Percentiles rank a stretch among this genome's conserved stretches.
phyloP scores from a whole-genome alignment of 2,888 invertebrate genomes.

The Oligia latruncula region DNA sequence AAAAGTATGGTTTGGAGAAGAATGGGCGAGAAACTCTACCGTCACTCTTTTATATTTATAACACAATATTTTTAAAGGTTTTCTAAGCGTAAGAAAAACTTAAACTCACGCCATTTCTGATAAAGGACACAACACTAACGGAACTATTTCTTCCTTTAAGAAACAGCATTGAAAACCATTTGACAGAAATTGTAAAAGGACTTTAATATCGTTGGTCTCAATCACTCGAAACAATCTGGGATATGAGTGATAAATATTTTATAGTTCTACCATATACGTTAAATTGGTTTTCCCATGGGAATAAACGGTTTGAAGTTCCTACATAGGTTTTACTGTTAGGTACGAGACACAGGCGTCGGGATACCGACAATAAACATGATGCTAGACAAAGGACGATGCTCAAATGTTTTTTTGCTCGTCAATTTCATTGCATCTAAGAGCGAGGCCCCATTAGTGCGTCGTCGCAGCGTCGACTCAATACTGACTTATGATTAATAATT shows the following conservation, averaged over 20 bases:
- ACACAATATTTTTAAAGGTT: background rate
- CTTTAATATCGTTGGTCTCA: background rate
- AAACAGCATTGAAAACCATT: background rate
- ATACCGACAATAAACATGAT: background rate
- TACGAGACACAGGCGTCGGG: background rate
- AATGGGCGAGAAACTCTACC: too few species aligned
- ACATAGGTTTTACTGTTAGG: background rate
- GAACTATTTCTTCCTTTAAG: background rate
- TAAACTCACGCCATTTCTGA: background rate
- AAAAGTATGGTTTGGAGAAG: too few species aligned
- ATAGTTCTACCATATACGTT: background rate
- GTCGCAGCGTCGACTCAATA: too few species aligned
- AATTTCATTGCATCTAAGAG: slow-evolving; percentile 6
- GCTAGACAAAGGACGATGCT: background rate
- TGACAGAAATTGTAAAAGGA: background rate
- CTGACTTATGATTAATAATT: too few species aligned
- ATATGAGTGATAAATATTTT: slow-evolving; percentile 14
- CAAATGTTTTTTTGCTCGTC: background rate
- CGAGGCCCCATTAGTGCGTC: too few species aligned
- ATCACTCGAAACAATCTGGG: background rate
- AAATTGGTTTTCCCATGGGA: background rate
- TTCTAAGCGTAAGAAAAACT: background rate
- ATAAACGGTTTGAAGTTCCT: background rate
- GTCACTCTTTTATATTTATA: too few species aligned
- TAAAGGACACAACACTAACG: background rate